Evolutionary conservation across 2,888 invertebrate species (phyloP), one percentile per base, ranked within the genome.

Genomic region (Pachydiplax longipennis): DNA sequence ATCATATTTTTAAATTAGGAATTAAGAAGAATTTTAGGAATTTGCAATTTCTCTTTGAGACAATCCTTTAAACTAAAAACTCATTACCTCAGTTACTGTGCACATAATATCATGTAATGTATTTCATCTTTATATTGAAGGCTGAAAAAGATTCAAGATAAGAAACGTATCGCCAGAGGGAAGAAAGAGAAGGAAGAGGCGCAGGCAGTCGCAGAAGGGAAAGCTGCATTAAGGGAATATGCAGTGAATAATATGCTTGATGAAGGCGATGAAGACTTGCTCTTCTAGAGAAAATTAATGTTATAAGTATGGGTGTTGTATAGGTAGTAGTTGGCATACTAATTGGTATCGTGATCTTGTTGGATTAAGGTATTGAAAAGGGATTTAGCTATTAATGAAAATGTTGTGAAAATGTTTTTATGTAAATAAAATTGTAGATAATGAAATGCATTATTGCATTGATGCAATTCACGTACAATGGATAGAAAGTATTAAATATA

Each of bases 101-200:
- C 5, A 37, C 37, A 37, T 37, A 37, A 37, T 37, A 37, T 37
- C 37, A 4, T n/a, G 25, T 25, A 65, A 25, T 65, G 1, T 65
- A 25, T 73, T 31, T 22, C 2, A 65, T n/a, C 44, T 80, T 65
- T 15, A 73, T 48, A 35, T 91, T 92, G 44, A 90, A 97, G 98
- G 92, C 95, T 98, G 93, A 98, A 98, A 95, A 98, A 97, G 94
- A 98, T 99, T 93, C 99, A 99, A 94, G 98, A 99, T 94, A 99
- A 99, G 94, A 99, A 99, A 95, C 97, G 98, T 93, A 96, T 97
- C 92, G 96, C 97, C 80, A 96, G 97, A 93, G 96, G 95, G 44
- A 97, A 96, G 93, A 96, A 96, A 0, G 98, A 97, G 93, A 95
- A 94, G 92, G 94, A 94, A 90, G 95, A 94, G 90, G 95, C 94